Evolutionary conservation across 1,140 invertebrate species (phyloP).

Genomic region (Manduca sexta): DNA sequence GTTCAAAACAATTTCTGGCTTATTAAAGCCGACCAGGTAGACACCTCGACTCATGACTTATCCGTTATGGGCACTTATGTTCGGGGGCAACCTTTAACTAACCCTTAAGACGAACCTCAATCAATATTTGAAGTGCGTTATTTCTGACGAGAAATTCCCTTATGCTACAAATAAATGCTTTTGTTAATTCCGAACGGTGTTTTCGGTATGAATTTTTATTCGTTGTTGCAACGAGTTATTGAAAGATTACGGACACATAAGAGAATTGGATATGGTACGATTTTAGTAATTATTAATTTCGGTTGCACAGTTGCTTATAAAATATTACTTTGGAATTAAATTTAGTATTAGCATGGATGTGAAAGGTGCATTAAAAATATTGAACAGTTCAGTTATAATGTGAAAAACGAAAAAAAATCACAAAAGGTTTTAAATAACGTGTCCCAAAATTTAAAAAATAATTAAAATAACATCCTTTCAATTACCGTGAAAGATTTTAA

Average conservation of each 20-base stretch:
- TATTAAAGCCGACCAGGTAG: slow-evolving; percentile 55
- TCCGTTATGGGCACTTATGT: slow-evolving; percentile 10
- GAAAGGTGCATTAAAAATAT: no score
- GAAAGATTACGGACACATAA: no score
- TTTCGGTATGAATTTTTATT: not conserved
- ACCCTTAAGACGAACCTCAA: slow-evolving; percentile 33
- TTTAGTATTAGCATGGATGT: no score
- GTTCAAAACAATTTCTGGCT: slow-evolving; percentile 66
- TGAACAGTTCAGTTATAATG: no score
- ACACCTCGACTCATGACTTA: slow-evolving; percentile 12
- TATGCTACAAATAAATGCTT: not conserved
- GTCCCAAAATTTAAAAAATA: not conserved
- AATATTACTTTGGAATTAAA: no score
- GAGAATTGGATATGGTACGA: no score
- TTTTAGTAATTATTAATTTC: no score
- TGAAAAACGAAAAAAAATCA: not conserved
- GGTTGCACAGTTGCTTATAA: no score
- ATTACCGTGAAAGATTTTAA: slow-evolving; percentile 49
- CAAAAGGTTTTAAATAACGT: not conserved
- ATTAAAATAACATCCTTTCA: slow-evolving; percentile 1
- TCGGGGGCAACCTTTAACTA: slow-evolving; percentile 5
- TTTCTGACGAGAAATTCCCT: slow-evolving; percentile 2
- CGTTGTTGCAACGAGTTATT: no score
- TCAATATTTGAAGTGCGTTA: slow-evolving; percentile 34
- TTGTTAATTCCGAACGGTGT: slow-evolving; percentile 9